Percentiles rank a stretch among this genome's conserved stretches.
phyloP scores from a whole-genome alignment of 37 sponge, comb jelly and placozoan species.

The Halichondria panicea region DNA sequence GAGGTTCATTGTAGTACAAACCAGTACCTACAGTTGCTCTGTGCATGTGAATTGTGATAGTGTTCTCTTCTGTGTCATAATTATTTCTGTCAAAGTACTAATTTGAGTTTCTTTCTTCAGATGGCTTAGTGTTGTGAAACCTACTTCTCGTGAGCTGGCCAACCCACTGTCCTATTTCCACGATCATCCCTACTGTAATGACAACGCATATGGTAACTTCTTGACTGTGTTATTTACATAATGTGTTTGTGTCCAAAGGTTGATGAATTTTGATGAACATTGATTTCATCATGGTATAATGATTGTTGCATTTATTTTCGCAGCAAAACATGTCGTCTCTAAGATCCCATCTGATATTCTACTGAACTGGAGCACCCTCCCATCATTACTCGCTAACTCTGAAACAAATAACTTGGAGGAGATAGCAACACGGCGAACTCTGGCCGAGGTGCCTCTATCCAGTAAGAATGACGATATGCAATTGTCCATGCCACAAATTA shows the following conservation, averaged over 20 bases:
- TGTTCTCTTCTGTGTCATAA: too few relatives aligned
- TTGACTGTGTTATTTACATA: background rate
- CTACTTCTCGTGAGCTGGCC: constrained; percentile 6
- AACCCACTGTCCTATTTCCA: constrained; percentile 19
- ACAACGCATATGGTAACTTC: background rate
- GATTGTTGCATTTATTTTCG: background rate
- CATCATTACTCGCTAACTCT: too few relatives aligned
- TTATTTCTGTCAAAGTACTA: too few relatives aligned
- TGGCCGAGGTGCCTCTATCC: too few relatives aligned
- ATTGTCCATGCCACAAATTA: too few relatives aligned
- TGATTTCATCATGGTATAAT: background rate
- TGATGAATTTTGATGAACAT: background rate
- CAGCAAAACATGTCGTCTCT: background rate
- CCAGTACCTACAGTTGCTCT: too few relatives aligned
- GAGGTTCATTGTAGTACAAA: background rate
- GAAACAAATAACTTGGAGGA: too few relatives aligned
- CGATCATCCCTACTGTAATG: constrained; percentile 18
- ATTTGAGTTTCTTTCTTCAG: too few relatives aligned
- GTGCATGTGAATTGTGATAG: too few relatives aligned
- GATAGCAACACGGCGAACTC: too few relatives aligned
- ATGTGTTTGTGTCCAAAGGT: background rate
- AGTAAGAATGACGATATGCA: too few relatives aligned
- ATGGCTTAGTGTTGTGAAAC: too few relatives aligned
- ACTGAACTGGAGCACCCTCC: background rate
- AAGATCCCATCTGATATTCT: constrained; percentile 3